A percentile compares a stretch with the other conserved stretches of the same genome.
phyloP scores from a whole-genome alignment of 2,797 vertebrate genomes.

The Okamejei kenojei region DNA sequence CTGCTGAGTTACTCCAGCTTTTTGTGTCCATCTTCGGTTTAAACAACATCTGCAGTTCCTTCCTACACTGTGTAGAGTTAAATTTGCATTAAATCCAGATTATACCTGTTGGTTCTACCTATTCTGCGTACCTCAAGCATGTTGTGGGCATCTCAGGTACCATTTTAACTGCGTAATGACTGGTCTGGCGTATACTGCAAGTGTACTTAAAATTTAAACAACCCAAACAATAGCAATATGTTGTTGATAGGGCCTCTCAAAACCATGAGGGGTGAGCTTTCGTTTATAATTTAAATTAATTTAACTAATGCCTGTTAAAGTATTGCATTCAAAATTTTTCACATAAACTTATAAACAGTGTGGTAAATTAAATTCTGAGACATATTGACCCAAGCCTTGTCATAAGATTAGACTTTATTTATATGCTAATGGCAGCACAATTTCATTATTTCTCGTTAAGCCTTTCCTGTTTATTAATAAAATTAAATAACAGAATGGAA shows the following conservation, averaged over 20 bases:
- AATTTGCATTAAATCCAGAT: too few species aligned
- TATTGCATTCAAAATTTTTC: not conserved
- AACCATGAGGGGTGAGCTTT: not conserved
- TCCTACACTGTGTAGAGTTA: too few species aligned
- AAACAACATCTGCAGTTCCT: too few species aligned
- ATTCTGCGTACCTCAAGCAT: too few species aligned
- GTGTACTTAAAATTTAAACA: too few species aligned
- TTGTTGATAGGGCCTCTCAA: not conserved
- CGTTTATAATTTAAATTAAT: conserved; percentile 11
- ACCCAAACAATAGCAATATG: too few species aligned
- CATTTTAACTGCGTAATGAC: too few species aligned
- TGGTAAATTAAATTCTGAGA: not conserved
- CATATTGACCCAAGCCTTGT: not conserved
- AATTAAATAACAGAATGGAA: conserved; percentile 4
- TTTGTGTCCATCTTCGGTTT: too few species aligned
- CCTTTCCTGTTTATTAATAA: conserved; percentile 1
- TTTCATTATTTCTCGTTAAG: conserved; percentile 13
- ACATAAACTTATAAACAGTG: not conserved
- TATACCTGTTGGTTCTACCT: too few species aligned
- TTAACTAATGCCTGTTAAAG: not conserved
- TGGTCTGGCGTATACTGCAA: too few species aligned
- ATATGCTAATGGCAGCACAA: not conserved
- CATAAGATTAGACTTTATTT: not conserved
- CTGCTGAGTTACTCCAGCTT: too few species aligned
- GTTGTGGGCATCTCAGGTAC: too few species aligned